Percentiles rank a stretch among this genome's conserved stretches.
These are phyloP conservation scores for Epinotia brunnichana DNA, from an alignment of 2,888 invertebrate species.

Conservation along the genomic window DNA sequence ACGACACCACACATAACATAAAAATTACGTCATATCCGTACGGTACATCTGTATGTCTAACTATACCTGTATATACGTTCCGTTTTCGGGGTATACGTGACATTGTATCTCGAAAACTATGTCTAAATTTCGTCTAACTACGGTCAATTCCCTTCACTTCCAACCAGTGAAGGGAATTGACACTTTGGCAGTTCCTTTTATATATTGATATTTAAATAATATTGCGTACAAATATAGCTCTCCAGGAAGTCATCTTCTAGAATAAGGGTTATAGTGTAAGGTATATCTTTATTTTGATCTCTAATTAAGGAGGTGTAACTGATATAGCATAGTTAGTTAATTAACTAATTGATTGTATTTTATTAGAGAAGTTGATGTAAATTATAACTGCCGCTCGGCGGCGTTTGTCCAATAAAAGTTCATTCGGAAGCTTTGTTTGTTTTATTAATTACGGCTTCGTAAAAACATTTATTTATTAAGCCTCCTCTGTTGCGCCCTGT, in stretches of 20 bases:
- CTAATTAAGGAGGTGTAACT: slow-evolving; percentile 47
- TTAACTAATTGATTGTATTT: slow-evolving; percentile 65
- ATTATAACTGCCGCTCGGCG: slow-evolving; percentile 64
- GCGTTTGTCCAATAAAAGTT: slow-evolving; percentile 81
- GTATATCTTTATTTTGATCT: slow-evolving; percentile 61
- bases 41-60: slow-evolving; percentile 52
- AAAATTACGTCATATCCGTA: slow-evolving; percentile 61
- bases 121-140: slow-evolving; percentile 40
- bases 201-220: slow-evolving; percentile 44
- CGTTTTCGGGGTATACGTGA: slow-evolving; percentile 38
- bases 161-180: slow-evolving; percentile 64
- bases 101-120: slow-evolving; percentile 38
- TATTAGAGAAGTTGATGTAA: slow-evolving; percentile 77
- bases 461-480: too few relatives aligned
- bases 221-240: slow-evolving; percentile 71
- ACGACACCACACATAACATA: slow-evolving; percentile 61
- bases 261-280: slow-evolving; percentile 55
- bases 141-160: slow-evolving; percentile 58
- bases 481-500: too few relatives aligned
- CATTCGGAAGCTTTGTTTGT: slow-evolving; percentile 74
- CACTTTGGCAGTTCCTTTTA: slow-evolving; percentile 56
- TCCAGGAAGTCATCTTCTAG: slow-evolving; percentile 75
- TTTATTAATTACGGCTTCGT: slow-evolving; percentile 49
- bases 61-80: slow-evolving; percentile 38
- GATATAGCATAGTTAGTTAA: slow-evolving; percentile 62